phyloP scores from a whole-genome alignment of 2,113 vertebrate genomes.

The Lipotes vexillifer region DNA sequence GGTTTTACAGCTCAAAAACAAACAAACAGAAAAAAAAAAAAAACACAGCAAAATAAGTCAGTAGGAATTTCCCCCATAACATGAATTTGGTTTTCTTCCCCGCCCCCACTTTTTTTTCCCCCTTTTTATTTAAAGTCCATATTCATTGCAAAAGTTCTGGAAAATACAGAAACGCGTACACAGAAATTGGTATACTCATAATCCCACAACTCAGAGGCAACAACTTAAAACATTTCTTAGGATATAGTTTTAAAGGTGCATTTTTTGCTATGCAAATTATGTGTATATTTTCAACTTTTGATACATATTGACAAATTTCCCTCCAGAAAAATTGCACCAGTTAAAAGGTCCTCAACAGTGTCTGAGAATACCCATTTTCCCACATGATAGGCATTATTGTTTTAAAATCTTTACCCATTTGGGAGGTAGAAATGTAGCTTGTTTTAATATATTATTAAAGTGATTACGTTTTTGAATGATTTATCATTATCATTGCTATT shows the following conservation, averaged over 20 bases:
- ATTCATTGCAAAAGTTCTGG: background rate
- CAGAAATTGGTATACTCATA: background rate
- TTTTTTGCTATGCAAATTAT: background rate
- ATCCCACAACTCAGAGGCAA: background rate
- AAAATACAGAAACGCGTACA: background rate
- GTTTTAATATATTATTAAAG: background rate
- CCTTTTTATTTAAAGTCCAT: background rate
- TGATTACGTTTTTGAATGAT: background rate
- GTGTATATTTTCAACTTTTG: background rate
- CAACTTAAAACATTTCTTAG: background rate
- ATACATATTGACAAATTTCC: background rate
- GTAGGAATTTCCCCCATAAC: background rate
- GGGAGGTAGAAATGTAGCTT: background rate
- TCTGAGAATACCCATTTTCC: background rate
- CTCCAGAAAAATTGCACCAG: background rate
- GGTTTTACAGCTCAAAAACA: background rate
- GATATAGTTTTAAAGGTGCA: background rate
- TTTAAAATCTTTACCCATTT: background rate
- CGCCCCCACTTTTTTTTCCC: too few species aligned
- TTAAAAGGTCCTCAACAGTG: background rate
- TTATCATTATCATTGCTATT: background rate
- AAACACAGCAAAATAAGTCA: background rate
- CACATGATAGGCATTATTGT: background rate
- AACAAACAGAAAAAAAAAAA: background rate
- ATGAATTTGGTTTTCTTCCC: background rate